These are phyloP conservation scores for Drosophila infuscata DNA, from an alignment of 2,888 invertebrate genomes.

Conservation along the genomic window DNA sequence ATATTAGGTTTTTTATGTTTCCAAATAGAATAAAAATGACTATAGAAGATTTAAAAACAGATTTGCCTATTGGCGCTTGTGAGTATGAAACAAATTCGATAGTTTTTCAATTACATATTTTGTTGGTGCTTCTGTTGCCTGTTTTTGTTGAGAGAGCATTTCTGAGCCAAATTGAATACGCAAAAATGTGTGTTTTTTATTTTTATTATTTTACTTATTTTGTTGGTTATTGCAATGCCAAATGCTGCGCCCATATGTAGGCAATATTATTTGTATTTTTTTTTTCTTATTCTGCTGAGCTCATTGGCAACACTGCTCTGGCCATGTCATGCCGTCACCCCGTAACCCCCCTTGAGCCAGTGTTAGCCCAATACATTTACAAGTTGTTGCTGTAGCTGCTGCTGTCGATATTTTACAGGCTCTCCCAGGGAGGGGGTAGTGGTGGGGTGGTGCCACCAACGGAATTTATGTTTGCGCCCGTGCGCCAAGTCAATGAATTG, in stretches of 20 bases:
- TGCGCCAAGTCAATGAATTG: conserved; percentile 83
- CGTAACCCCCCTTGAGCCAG: neutral
- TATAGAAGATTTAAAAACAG: neutral
- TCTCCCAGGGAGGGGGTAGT: conserved; percentile 1
- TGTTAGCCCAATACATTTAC: conserved; percentile 23
- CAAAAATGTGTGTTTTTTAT: neutral
- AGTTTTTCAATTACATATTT: neutral
- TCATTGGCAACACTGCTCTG: conserved; percentile 34
- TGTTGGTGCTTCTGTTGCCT: too few relatives aligned
- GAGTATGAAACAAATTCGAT: neutral
- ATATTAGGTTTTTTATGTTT: fast-evolving
- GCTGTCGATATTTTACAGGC: conserved; percentile 77
- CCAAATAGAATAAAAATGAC: neutral
- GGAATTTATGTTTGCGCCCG: conserved; percentile 78
- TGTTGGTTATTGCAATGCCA: conserved; percentile 43
- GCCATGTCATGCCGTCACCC: conserved; percentile 8
- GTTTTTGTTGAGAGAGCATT: neutral
- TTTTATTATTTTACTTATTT: conserved; percentile 1
- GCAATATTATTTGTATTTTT: conserved; percentile 39
- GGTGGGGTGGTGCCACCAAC: conserved; percentile 1
- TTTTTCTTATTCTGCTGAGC: conserved; percentile 29
- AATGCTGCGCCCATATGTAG: conserved; percentile 53
- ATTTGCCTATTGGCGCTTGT: neutral
- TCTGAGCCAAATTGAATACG: neutral
- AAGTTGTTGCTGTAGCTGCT: conserved; percentile 47